Evolutionary conservation across 2,113 vertebrate species (phyloP).

Genomic region (Daubentonia madagascariensis): DNA sequence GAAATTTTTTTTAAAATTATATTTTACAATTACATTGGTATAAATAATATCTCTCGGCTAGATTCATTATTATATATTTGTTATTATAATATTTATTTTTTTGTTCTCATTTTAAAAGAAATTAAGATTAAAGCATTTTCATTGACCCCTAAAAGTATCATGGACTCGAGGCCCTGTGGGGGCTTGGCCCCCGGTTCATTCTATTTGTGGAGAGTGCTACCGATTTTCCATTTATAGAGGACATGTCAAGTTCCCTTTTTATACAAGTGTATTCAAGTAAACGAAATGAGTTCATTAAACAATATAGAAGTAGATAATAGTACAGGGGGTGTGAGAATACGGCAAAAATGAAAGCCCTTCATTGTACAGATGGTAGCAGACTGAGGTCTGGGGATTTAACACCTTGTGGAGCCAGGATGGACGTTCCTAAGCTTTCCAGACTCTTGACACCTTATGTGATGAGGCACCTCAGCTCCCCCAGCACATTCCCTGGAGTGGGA

Average conservation of each 20-base stretch:
- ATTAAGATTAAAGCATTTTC: not conserved
- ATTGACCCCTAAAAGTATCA: not conserved
- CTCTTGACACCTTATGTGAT: not conserved
- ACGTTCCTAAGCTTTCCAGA: not conserved
- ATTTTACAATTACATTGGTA: not conserved
- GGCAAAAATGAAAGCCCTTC: not conserved
- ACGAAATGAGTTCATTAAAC: not conserved
- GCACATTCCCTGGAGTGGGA: not conserved
- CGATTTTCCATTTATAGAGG: not conserved
- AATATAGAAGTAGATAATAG: not conserved
- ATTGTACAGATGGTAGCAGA: not conserved
- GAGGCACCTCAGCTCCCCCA: not conserved
- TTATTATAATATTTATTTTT: not conserved
- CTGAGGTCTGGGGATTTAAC: not conserved
- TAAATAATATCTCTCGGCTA: not conserved
- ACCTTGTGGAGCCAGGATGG: no score
- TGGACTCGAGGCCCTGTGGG: not conserved
- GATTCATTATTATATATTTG: not conserved
- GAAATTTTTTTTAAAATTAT: not conserved
- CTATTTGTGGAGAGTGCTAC: not conserved
- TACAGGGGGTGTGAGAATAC: no score
- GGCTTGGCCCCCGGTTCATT: not conserved
- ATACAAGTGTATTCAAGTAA: not conserved
- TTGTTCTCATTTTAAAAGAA: constrained; percentile 18
- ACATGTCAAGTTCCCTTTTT: not conserved